phyloP scores from a whole-genome alignment of 2,113 vertebrate genomes.

The Cyprinodon brontotheroides region DNA sequence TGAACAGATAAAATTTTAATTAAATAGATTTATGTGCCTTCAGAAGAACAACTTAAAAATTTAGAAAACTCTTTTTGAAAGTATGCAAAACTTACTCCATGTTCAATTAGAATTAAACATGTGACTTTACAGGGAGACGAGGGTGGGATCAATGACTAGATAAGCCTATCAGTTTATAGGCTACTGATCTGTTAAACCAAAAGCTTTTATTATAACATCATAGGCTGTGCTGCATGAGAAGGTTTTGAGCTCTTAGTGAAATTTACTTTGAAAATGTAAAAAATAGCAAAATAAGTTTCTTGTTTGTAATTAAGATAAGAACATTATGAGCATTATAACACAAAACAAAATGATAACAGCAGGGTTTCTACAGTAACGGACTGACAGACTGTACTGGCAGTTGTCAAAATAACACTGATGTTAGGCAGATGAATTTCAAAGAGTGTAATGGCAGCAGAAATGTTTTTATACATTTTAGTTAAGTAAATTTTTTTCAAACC shows the following conservation, averaged over 20 bases:
- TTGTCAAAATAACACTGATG: no score
- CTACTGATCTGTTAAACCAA: constrained; percentile 6
- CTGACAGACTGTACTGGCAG: no score
- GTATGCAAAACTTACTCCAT: background rate
- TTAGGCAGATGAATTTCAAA: no score
- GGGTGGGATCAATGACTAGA: no score
- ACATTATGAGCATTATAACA: no score
- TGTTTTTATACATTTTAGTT: no score
- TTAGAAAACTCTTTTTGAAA: background rate
- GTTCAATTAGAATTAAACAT: background rate
- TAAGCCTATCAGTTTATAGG: background rate
- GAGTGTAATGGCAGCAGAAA: no score
- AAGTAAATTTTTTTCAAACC: no score
- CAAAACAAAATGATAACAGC: no score
- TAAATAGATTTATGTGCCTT: background rate
- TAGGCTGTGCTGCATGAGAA: background rate
- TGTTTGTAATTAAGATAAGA: background rate
- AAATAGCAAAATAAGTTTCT: background rate
- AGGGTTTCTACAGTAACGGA: no score
- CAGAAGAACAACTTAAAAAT: background rate
- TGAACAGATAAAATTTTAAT: background rate
- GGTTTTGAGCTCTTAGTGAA: background rate
- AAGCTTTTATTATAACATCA: background rate
- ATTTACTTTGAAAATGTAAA: background rate
- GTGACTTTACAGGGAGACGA: background rate